Percentiles rank a stretch among this genome's conserved stretches.
These are phyloP conservation scores for Halictus ligatus DNA, from an alignment of 2,888 invertebrate species.

Conservation along the genomic window DNA sequence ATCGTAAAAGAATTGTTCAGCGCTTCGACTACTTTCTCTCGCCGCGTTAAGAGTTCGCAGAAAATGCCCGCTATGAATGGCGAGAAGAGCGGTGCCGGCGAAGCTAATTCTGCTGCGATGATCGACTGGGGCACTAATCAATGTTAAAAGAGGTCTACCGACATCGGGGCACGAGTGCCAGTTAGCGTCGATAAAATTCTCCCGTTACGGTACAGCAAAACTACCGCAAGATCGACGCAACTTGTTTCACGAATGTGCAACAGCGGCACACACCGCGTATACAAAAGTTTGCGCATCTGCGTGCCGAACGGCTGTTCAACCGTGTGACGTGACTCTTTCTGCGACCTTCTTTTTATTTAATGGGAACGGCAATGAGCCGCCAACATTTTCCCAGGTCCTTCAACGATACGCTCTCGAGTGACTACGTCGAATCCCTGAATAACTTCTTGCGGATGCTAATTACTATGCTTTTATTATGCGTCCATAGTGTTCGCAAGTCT, in stretches of 20 bases:
- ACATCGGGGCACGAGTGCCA: constrained; percentile 43
- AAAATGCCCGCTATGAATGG: background rate
- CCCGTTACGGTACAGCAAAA: constrained; percentile 82
- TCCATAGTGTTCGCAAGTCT: background rate
- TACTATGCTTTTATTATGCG: background rate
- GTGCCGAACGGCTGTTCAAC: constrained; percentile 65
- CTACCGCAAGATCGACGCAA: constrained; percentile 79
- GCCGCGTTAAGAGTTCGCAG: background rate
- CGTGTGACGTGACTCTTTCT: constrained; percentile 40
- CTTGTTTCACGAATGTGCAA: constrained; percentile 63
- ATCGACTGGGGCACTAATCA: constrained; percentile 8
- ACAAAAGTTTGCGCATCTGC: constrained; percentile 61
- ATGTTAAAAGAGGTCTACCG: constrained; percentile 15
- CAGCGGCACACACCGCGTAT: constrained; percentile 36
- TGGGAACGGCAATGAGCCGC: constrained; percentile 60
- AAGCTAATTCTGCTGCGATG: background rate
- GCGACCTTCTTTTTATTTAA: constrained; percentile 62
- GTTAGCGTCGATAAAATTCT: constrained; percentile 78
- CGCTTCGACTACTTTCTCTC: background rate
- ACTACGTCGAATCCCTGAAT: background rate
- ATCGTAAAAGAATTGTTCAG: background rate
- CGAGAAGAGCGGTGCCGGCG: background rate
- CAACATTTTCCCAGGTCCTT: constrained; percentile 61
- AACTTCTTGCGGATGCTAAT: background rate
- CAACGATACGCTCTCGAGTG: background rate